phyloP scores from a whole-genome alignment of 2,113 vertebrate species.

The Tragelaphus strepsiceros region DNA sequence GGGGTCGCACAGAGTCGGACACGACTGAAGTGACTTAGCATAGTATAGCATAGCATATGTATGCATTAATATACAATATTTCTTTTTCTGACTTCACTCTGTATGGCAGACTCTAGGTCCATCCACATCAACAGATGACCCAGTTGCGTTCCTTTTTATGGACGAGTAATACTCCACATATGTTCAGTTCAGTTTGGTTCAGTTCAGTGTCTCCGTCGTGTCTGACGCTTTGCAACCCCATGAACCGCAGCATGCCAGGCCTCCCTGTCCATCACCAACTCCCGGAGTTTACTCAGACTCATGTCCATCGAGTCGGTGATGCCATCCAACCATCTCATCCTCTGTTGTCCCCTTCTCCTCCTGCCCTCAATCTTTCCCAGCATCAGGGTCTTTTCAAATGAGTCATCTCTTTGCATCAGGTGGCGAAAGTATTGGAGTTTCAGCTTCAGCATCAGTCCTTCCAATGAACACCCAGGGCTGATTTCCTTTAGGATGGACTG shows the following conservation, averaged over 20 bases:
- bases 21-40: too few relatives aligned
- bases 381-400: neutral
- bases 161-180: neutral
- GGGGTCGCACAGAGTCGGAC: too few relatives aligned
- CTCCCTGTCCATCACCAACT: neutral
- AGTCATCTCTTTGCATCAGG: neutral
- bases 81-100: neutral
- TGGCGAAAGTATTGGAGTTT: neutral
- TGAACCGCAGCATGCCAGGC: neutral
- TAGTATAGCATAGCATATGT: neutral
- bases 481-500: neutral
- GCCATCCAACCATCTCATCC: neutral
- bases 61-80: neutral
- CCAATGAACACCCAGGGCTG: neutral
- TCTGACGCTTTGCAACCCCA: neutral
- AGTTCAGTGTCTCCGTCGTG: neutral
- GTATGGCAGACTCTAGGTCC: neutral
- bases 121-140: neutral
- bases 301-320: neutral
- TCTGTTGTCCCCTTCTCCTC: neutral
- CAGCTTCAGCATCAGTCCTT: neutral
- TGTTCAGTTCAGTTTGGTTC: neutral
- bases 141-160: neutral
- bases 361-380: neutral
- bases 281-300: neutral